Conservation (phyloP, 2,797 vertebrate species). For the Ibycter americanus region DNA sequence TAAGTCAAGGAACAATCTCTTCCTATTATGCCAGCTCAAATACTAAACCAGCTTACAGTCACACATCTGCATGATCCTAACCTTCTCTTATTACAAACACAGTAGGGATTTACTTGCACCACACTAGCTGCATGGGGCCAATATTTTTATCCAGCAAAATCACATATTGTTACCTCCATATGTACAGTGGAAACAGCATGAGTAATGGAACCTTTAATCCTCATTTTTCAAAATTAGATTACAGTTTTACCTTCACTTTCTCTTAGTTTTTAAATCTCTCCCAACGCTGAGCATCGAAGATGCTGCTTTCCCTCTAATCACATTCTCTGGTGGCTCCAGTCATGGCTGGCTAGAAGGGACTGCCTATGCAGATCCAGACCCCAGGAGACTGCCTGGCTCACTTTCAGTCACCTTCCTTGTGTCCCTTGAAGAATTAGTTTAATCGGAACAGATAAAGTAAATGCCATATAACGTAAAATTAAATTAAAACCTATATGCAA, state of each 20-base stretch:
- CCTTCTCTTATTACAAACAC: slow-evolving; percentile 73
- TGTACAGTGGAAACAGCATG: slow-evolving; percentile 74
- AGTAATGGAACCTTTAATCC: slow-evolving; percentile 79
- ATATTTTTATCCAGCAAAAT: slow-evolving; percentile 77
- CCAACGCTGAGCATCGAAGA: slow-evolving; percentile 17
- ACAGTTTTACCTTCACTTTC: slow-evolving; percentile 70
- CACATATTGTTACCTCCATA: slow-evolving; percentile 73
- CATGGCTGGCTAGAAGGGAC: neutral
- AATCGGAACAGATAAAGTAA: slow-evolving; percentile 59
- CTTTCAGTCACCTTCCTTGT: slow-evolving; percentile 61
- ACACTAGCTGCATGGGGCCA: slow-evolving; percentile 65
- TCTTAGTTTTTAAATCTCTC: slow-evolving; percentile 52
- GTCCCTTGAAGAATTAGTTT: slow-evolving; percentile 67
- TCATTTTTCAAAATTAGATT: slow-evolving; percentile 79
- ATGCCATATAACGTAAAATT: slow-evolving; percentile 48
- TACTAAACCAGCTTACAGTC: slow-evolving; percentile 73
- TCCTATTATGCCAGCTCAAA: slow-evolving; percentile 70
- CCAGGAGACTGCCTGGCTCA: slow-evolving; percentile 57
- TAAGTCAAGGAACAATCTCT: slow-evolving; percentile 73
- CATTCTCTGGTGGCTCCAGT: slow-evolving; percentile 41
- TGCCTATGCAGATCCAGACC: slow-evolving; percentile 52
- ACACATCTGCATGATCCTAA: slow-evolving; percentile 69
- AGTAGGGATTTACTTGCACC: slow-evolving; percentile 73
- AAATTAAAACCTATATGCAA: slow-evolving; percentile 55
- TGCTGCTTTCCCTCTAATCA: slow-evolving; percentile 9